A percentile compares a stretch with the other conserved stretches of the same genome.
These are phyloP conservation scores for Percopsis omiscomaycus DNA, from an alignment of 2,797 vertebrate genomes.

Conservation along the genomic window DNA sequence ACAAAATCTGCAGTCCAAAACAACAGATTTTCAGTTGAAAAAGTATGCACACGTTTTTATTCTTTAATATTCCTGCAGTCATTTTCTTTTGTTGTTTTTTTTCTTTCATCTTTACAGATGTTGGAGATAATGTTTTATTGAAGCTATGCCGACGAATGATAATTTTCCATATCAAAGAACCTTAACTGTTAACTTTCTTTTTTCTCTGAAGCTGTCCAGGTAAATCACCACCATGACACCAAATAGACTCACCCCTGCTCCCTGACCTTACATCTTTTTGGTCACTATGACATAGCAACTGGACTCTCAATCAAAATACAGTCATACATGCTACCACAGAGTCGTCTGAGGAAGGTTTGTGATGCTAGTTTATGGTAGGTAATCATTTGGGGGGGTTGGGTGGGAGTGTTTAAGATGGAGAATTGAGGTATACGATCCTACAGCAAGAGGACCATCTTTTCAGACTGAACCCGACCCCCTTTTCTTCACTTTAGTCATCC, in stretches of 20 bases:
- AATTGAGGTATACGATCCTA: constrained; percentile 12
- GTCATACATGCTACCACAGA: neutral
- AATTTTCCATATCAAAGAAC: constrained; percentile 30
- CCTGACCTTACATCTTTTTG: constrained; percentile 21
- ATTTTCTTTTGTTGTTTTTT: constrained; percentile 16
- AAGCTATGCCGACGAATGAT: constrained; percentile 42
- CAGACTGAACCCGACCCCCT: neutral
- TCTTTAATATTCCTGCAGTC: neutral
- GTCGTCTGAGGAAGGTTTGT: constrained; percentile 1
- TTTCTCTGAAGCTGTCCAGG: constrained; percentile 15
- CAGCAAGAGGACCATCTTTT: neutral
- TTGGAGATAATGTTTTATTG: constrained; percentile 32
- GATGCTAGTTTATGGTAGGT: constrained; percentile 6
- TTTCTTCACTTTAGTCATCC: neutral
- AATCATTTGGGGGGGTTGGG: constrained; percentile 24
- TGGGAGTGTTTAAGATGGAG: constrained; percentile 18
- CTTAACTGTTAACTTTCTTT: constrained; percentile 27
- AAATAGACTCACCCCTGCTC: constrained; percentile 63
- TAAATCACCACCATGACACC: constrained; percentile 37
- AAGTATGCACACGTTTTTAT: constrained; percentile 42
- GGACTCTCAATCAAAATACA: constrained; percentile 12
- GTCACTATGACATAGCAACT: constrained; percentile 7
- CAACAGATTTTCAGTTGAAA: constrained; percentile 57
- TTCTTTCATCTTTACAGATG: constrained; percentile 52
- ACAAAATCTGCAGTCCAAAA: constrained; percentile 65